Evolutionary conservation across 2,888 invertebrate species (phyloP).

Genomic region (Nephrotoma appendiculata): DNA sequence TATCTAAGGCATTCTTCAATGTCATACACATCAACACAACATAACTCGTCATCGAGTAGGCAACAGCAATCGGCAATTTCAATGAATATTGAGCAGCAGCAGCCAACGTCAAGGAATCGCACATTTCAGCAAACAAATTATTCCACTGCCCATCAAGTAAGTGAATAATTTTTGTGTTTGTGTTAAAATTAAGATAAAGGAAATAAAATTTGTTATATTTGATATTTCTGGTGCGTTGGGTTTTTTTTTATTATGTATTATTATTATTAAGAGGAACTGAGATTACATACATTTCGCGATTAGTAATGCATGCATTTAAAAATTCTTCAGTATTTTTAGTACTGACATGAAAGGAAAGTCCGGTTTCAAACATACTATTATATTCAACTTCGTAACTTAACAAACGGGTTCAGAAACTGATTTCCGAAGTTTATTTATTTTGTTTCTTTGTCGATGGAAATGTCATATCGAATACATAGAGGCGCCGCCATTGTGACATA

Average conservation of each 20-base stretch:
- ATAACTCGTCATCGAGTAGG: constrained; percentile 9
- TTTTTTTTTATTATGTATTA: not conserved
- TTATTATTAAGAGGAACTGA: not conserved
- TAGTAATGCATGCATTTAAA: no score
- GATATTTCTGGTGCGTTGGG: not conserved
- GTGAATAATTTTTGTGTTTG: constrained; percentile 8
- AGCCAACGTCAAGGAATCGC: not conserved
- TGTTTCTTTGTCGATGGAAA: no score
- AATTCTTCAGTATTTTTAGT: no score
- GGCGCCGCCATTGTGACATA: no score
- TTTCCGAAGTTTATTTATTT: no score
- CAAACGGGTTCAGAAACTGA: no score
- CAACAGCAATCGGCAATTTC: constrained; percentile 5
- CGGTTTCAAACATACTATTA: no score
- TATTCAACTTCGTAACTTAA: no score
- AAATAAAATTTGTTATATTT: not conserved
- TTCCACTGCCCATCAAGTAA: constrained; percentile 27
- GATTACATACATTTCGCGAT: not conserved
- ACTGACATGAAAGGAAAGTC: no score
- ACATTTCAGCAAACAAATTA: constrained; percentile 18
- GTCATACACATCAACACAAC: constrained; percentile 6
- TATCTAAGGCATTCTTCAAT: not conserved
- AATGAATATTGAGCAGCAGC: not conserved
- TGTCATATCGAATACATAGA: no score
- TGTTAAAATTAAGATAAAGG: not conserved